A percentile compares a stretch with the other conserved stretches of the same genome.
These are phyloP conservation scores for Lithobates pipiens DNA, from an alignment of 2,797 vertebrate species.

Conservation along the genomic window DNA sequence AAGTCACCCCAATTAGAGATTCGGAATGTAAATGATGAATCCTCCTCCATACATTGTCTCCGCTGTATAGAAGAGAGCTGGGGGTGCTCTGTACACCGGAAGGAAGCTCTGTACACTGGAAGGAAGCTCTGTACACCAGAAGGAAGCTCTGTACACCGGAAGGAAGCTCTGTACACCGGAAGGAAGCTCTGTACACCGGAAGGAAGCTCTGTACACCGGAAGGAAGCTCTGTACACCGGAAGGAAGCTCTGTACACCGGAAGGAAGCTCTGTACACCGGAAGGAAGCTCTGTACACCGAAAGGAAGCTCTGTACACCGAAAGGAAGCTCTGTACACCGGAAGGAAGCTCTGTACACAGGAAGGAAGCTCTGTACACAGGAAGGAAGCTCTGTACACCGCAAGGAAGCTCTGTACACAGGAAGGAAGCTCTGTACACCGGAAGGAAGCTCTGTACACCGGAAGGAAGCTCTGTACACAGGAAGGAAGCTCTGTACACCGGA, in stretches of 20 bases:
- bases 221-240: constrained; percentile 8
- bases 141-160: constrained; percentile 10
- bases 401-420: no score
- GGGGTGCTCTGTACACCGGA: constrained; percentile 10
- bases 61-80: neutral
- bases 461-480: no score
- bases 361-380: constrained; percentile 3
- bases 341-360: no score
- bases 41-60: neutral
- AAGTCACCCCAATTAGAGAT: constrained; percentile 3
- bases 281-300: constrained; percentile 6
- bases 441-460: constrained; percentile 8
- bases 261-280: constrained; percentile 8
- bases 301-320: constrained; percentile 8
- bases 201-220: constrained; percentile 8
- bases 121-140: constrained; percentile 5
- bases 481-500: constrained; percentile 4
- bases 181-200: constrained; percentile 8
- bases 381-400: constrained; percentile 6
- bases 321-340: constrained; percentile 10
- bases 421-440: constrained; percentile 10
- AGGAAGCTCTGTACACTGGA: constrained; percentile 12
- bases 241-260: constrained; percentile 8
- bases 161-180: constrained; percentile 8
- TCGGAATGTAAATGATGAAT: neutral